These are phyloP conservation scores for Telmatochromis bifrenatus DNA, from an alignment of 2,113 vertebrate species.

Conservation along the genomic window DNA sequence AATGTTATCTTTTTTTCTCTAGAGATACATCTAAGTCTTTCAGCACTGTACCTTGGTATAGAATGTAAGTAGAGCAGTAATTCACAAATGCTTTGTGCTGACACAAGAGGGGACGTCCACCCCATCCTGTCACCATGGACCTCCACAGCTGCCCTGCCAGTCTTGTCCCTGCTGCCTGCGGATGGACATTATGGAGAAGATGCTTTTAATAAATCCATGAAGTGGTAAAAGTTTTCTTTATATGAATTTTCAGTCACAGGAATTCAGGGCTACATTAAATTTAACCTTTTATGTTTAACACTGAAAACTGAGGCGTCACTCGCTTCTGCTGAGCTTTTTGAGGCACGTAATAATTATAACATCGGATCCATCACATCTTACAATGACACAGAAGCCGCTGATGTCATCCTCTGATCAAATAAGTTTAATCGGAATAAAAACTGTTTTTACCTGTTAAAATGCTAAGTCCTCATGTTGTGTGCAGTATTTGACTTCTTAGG, in stretches of 20 bases:
- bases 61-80: conserved; percentile 79
- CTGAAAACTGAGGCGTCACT: neutral
- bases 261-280: neutral
- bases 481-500: neutral
- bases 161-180: conserved; percentile 81
- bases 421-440: neutral
- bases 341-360: neutral
- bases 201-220: neutral
- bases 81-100: conserved; percentile 64
- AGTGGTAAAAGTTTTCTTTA: neutral
- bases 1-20: neutral
- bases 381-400: neutral
- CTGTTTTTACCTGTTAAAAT: neutral
- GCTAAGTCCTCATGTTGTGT: neutral
- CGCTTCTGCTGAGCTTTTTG: neutral
- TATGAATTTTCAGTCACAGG: neutral
- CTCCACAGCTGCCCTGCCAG: conserved; percentile 82
- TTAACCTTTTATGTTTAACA: neutral
- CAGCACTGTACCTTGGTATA: conserved; percentile 77
- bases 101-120: conserved; percentile 73
- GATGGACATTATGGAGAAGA: neutral
- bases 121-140: conserved; percentile 66
- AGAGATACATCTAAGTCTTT: neutral
- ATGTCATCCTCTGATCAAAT: neutral
- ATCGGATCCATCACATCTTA: neutral